Base-by-base conservation (phyloP, 1,140 invertebrate genomes). In the Bradysia coprophila region DNA sequence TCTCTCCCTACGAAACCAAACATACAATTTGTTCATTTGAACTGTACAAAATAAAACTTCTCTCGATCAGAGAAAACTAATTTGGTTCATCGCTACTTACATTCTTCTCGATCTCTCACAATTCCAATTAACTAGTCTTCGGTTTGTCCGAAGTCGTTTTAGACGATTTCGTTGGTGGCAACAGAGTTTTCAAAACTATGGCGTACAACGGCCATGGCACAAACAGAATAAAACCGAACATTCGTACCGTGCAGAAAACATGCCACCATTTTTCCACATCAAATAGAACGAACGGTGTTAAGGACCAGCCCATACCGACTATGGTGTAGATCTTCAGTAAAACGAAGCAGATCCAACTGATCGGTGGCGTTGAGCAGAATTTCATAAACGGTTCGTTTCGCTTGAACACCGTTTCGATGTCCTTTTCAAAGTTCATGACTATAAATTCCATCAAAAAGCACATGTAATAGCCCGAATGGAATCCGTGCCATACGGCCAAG, bases 401-500 rank as follows among this genome's bases (percentile, higher is more conserved):
- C 22, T 56, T 52, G 9, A 77, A 48, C 31, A 76, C 67, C 5
- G 53, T 47, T 52, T 68, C 64, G 2, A 76, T 49, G 55, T 87
- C 83, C 67, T 78, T 84, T 55, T 96, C 91, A 48, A 82, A 75
- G 46, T 75, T 80, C 54, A 93, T 85, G 33, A 91, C 76, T 18
- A 85, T 59, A 52, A 94, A 94, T 57, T 97, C 92, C 57, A 91
- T 78, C 32, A 88, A 74, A 64, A 97, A 97, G 36, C 79, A 81
- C 47, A 87, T 66, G 54, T 92, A 96, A 52, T 97, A 97, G 3
- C 90, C 89, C 10, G 76, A 76, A 50, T 90, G 81, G 32, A 86
- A 72, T 13, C 92, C 92, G 57, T 97, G 91, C 92, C 92, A 97
- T 0, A 94, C 45, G 0, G 92, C 87, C 9, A 97, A 69, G 61